Conservation (phyloP, 2,113 vertebrate species). For the Etheostoma cragini region DNA sequence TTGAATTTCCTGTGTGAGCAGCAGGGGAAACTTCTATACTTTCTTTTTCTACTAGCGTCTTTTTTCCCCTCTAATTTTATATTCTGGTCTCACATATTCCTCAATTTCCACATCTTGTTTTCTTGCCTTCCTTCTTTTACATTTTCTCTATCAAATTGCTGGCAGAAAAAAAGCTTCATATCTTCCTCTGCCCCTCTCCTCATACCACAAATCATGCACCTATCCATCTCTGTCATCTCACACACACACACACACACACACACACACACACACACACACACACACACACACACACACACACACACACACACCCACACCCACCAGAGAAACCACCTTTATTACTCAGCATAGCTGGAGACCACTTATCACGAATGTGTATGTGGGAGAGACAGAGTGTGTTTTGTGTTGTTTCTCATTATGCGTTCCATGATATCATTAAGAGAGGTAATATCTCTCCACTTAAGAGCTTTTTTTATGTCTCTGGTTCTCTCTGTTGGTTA, state of each 20-base stretch:
- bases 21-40: not conserved
- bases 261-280: conserved; percentile 36
- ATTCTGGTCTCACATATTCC: not conserved
- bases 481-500: conserved; percentile 33
- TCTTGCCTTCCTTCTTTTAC: not conserved
- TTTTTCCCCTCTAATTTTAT: not conserved
- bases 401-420: conserved; percentile 45
- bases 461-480: conserved; percentile 46
- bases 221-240: conserved; percentile 52
- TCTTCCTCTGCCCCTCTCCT: conserved; percentile 4
- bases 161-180: not conserved
- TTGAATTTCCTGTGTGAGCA: conserved; percentile 24
- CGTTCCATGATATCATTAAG: conserved; percentile 41
- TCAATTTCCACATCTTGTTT: not conserved
- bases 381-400: conserved; percentile 42
- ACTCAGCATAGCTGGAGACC: conserved; percentile 60
- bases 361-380: conserved; percentile 45
- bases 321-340: conserved; percentile 61
- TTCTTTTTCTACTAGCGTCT: not conserved
- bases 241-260: too few species aligned
- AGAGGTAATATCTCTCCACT: conserved; percentile 45
- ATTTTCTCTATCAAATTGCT: not conserved
- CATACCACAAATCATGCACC: conserved; percentile 21
- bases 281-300: conserved; percentile 34
- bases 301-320: conserved; percentile 40